These are phyloP conservation scores for Paraplagusia blochii DNA, from an alignment of 2,113 vertebrate species.

Conservation along the genomic window DNA sequence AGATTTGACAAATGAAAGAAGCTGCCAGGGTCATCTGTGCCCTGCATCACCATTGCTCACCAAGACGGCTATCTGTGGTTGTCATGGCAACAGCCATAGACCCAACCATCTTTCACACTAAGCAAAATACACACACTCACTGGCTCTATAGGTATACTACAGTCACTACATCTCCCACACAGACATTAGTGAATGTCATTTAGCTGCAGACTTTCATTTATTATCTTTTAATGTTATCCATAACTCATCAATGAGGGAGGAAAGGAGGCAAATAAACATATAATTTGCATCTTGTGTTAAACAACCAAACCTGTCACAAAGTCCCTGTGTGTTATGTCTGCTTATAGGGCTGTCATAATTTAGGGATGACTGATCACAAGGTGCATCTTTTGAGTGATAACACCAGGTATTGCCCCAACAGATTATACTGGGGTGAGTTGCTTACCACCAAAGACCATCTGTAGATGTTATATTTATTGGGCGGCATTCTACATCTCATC, in stretches of 20 bases:
- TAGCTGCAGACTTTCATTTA: conserved; percentile 27
- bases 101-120: conserved; percentile 59
- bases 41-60: conserved; percentile 47
- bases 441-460: too few relatives aligned
- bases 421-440: too few relatives aligned
- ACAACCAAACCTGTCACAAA: background rate
- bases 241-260: conserved; percentile 10
- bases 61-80: conserved; percentile 61
- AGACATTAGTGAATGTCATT: conserved; percentile 26
- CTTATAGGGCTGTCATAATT: background rate
- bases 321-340: background rate
- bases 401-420: too few relatives aligned
- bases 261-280: background rate
- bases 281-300: background rate
- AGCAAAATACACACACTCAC: conserved; percentile 37
- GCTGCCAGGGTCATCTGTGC: background rate
- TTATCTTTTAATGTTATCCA: background rate
- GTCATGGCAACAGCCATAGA: conserved; percentile 74
- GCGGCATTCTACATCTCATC: too few relatives aligned
- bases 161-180: conserved; percentile 40
- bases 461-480: too few relatives aligned
- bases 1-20: conserved; percentile 9
- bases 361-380: background rate
- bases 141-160: conserved; percentile 36
- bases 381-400: background rate